Evolutionary conservation across 2,113 vertebrate genomes (phyloP), one percentile per base, ranked within the genome.

Genomic region (Chlamydotis undulata): DNA sequence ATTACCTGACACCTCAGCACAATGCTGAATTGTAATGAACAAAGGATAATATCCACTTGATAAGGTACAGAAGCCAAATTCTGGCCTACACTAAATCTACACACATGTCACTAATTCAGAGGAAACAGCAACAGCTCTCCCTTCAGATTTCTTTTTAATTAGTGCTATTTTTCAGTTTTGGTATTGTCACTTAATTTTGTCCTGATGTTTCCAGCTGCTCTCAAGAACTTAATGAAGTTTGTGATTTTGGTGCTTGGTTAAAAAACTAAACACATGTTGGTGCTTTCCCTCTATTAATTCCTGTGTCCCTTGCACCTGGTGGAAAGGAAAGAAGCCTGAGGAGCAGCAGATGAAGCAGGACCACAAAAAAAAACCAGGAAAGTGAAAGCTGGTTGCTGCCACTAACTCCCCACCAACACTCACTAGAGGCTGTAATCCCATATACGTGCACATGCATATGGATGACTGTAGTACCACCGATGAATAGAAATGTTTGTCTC

Each of bases 401-500:
- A 89, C 69, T 79, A 89, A 82, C 80, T 94, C 84, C 63, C 85
- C 84, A 87, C 89, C 84, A 96, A 64, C 56, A 59, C 25, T 71
- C 59, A 4, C 37, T 28, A 43, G 67, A 69, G 94, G 37, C 82
- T 93, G 78, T 97, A 97, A 97, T 97, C 96, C 97, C 89, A 56
- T 37, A 52, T 78, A 94, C 94, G 80, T 97, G 97, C 76, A 57
- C 93, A 97, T 96, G 93, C 93, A 97, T 97, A 97, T 94, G 87
- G 89, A 97, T 97, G 91, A 97, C 22, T 63, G 50, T 4, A 73
- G 53, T n/a, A 74, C 90, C 87, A 77, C 69, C 65, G 92, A 89
- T 97, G 96, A 97, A 97, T 93, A 94, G 85, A 90, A 95, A 93
- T 92, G 92, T 96, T 97, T 97, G 96, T 94, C 90, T 82, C 80